Conservation (phyloP, 1,140 invertebrate species). For the Drosophila auraria region DNA sequence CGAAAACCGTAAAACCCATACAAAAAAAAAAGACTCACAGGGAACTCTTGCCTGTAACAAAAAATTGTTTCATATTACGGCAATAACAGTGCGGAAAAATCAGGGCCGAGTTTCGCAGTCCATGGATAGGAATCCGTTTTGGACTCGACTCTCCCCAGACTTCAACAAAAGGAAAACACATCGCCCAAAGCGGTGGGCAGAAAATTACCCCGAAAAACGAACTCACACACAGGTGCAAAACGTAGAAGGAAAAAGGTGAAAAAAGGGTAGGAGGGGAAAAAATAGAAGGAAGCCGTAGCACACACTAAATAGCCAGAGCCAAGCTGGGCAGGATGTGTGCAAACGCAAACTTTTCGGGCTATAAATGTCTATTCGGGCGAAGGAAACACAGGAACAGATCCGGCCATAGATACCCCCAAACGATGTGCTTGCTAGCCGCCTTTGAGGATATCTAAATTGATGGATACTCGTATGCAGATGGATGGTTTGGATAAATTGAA, state of each 20-base stretch:
- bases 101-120: conserved; percentile 48
- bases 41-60: not conserved
- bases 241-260: conserved; percentile 5
- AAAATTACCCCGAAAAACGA: conserved; percentile 48
- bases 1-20: conserved; percentile 19
- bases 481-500: conserved; percentile 40
- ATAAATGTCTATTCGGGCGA: conserved; percentile 74
- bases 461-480: conserved; percentile 35
- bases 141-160: conserved; percentile 16
- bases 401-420: conserved; percentile 17
- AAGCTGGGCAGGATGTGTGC: conserved; percentile 53
- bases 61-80: conserved; percentile 77
- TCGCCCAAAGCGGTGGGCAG: conserved; percentile 45
- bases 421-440: conserved; percentile 17
- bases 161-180: conserved; percentile 24
- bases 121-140: conserved; percentile 59
- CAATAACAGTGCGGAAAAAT: conserved; percentile 75
- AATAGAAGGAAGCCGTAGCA: conserved; percentile 30
- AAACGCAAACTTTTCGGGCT: conserved; percentile 72
- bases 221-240: conserved; percentile 35
- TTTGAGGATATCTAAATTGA: conserved; percentile 40
- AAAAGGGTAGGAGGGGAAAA: not conserved
- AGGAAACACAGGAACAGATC: conserved; percentile 36
- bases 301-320: conserved; percentile 71
- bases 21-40: conserved; percentile 19